Conservation (phyloP, 1,140 invertebrate species). For the Panagrolaimus sp. region DNA sequence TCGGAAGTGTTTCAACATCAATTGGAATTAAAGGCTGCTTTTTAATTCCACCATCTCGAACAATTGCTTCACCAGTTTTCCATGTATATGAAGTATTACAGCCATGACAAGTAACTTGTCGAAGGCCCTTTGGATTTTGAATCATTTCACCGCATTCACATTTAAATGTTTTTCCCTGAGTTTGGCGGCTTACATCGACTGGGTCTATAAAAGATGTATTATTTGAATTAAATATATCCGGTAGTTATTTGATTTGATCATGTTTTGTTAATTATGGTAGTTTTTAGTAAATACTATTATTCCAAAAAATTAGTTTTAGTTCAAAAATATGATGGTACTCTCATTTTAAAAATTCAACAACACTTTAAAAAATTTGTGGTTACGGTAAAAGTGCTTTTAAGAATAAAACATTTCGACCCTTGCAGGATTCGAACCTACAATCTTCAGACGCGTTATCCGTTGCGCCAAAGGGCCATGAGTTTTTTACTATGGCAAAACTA, state of each 20-base stretch:
- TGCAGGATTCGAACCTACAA: too few species aligned
- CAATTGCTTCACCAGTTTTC: constrained; percentile 15
- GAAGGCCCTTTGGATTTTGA: neutral
- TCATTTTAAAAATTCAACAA: too few species aligned
- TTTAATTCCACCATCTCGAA: neutral
- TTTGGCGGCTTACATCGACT: neutral
- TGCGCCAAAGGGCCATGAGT: too few species aligned
- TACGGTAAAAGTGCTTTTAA: neutral
- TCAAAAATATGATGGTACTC: too few species aligned
- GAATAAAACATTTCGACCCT: too few species aligned
- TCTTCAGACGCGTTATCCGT: too few species aligned
- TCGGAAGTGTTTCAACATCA: neutral
- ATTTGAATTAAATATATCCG: neutral
- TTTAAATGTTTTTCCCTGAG: neutral
- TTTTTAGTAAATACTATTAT: too few species aligned
- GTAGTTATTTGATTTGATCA: too few species aligned
- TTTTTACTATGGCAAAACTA: too few species aligned
- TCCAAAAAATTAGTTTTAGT: too few species aligned
- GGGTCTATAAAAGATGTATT: neutral
- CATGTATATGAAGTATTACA: constrained; percentile 15
- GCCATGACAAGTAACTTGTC: constrained; percentile 8
- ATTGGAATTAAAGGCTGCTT: neutral
- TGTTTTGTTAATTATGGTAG: too few species aligned
- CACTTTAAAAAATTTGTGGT: too few species aligned
- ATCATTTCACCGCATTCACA: constrained; percentile 18